Conservation (phyloP, 2,113 vertebrate genomes). For the Ascaphus truei region DNA sequence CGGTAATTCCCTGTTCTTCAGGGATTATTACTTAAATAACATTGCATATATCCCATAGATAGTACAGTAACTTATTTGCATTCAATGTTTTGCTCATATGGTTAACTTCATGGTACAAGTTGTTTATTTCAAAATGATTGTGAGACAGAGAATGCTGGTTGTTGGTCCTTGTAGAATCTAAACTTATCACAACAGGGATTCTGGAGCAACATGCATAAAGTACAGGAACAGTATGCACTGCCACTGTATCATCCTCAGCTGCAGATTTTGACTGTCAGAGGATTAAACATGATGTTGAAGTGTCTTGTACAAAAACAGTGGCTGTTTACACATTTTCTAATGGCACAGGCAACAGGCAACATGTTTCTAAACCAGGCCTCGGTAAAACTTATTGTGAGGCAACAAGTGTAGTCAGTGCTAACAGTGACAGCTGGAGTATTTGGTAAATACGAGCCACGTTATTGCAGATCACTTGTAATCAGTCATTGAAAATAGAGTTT, state of each 20-base stretch:
- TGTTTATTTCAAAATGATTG: too few relatives aligned
- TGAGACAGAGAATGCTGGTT: not conserved
- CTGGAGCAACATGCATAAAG: not conserved
- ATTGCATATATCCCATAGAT: too few relatives aligned
- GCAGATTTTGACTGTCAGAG: not conserved
- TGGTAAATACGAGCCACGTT: not conserved
- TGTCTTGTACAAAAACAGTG: not conserved
- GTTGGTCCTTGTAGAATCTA: not conserved
- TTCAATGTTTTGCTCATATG: too few relatives aligned
- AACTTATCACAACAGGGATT: constrained; percentile 3
- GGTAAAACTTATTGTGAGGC: not conserved
- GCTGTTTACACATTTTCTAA: constrained; percentile 20
- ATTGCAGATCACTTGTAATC: too few relatives aligned
- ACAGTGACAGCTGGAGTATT: not conserved
- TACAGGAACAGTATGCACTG: not conserved
- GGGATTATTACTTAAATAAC: too few relatives aligned
- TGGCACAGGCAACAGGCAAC: not conserved
- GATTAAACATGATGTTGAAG: not conserved
- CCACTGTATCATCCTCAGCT: not conserved
- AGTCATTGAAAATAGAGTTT: too few relatives aligned
- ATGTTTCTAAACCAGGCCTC: not conserved
- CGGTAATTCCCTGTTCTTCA: too few relatives aligned
- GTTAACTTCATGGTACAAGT: too few relatives aligned
- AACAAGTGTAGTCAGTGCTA: not conserved
- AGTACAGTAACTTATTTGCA: too few relatives aligned